Conservation (phyloP, 2,888 invertebrate species). For the Ernsta delagoae region DNA sequence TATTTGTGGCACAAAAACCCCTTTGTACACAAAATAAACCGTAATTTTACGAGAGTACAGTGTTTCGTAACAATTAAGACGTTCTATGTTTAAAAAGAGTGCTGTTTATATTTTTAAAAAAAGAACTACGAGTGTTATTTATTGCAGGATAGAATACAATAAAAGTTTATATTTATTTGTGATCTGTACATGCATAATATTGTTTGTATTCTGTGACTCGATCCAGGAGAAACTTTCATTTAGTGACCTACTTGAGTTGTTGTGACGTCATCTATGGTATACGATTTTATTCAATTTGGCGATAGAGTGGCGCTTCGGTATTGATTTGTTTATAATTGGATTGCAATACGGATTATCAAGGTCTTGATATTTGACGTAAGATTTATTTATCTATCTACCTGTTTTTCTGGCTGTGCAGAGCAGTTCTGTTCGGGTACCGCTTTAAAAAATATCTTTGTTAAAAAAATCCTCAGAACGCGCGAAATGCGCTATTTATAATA, state of each 20-base stretch:
- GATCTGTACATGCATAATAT: neutral
- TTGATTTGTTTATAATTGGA: conserved; percentile 30
- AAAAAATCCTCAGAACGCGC: too few relatives aligned
- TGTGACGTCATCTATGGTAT: conserved; percentile 55
- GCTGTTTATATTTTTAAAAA: neutral
- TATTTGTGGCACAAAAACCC: conserved; percentile 26
- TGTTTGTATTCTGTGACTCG: neutral
- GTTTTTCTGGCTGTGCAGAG: too few relatives aligned
- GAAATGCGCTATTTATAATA: too few relatives aligned
- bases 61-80: conserved; percentile 20
- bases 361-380: neutral
- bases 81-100: conserved; percentile 1
- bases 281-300: conserved; percentile 39
- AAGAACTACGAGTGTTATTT: neutral
- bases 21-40: conserved; percentile 1
- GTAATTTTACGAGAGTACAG: neutral
- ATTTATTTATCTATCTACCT: neutral
- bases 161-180: conserved; percentile 1
- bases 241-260: conserved; percentile 58
- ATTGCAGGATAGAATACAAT: neutral
- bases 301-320: conserved; percentile 21
- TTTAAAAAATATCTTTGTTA: too few relatives aligned
- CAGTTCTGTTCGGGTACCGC: too few relatives aligned
- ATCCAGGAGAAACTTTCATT: conserved; percentile 47
- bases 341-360: conserved; percentile 26